A percentile compares a stretch with the other conserved stretches of the same genome.
These are phyloP conservation scores for Discoglossus pictus DNA, from an alignment of 2,797 vertebrate species.

Conservation along the genomic window DNA sequence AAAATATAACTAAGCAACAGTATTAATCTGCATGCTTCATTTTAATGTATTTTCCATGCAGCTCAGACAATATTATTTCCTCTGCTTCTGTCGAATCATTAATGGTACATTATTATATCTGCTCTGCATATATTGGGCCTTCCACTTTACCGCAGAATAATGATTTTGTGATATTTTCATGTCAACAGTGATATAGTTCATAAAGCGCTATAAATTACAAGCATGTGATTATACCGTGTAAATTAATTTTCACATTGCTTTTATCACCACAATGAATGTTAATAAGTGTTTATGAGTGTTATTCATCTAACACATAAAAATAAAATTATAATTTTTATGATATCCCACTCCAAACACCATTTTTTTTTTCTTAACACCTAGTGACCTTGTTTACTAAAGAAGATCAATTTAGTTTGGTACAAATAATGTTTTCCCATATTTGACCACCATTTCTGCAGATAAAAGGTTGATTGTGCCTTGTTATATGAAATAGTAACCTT, in stretches of 20 bases:
- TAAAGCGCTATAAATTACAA: conserved; percentile 39
- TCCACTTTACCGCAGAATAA: conserved; percentile 32
- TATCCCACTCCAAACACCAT: too few species aligned
- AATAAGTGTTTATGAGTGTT: conserved; percentile 26
- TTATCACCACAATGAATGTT: conserved; percentile 31
- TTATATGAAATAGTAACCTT: too few species aligned
- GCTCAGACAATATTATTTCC: conserved; percentile 27
- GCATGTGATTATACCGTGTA: conserved; percentile 38
- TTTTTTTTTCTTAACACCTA: too few species aligned
- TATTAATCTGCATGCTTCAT: conserved; percentile 43
- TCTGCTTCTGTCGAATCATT: conserved; percentile 27
- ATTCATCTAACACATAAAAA: conserved; percentile 6
- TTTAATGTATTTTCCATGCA: conserved; percentile 36
- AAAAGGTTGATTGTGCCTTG: too few species aligned
- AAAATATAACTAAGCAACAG: conserved; percentile 32
- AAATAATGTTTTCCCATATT: too few species aligned
- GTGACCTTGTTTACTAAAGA: too few species aligned
- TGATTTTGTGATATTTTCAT: conserved; percentile 38
- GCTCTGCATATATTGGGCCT: conserved; percentile 32
- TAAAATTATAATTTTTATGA: conserved; percentile 16
- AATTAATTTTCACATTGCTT: conserved; percentile 43
- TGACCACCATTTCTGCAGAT: too few species aligned
- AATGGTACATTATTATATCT: conserved; percentile 38
- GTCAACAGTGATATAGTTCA: conserved; percentile 44
- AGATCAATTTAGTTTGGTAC: too few species aligned